Evolutionary conservation across 2,888 invertebrate genomes (phyloP), one percentile per base, ranked within the genome.

Genomic region (Carterocephalus palaemon): DNA sequence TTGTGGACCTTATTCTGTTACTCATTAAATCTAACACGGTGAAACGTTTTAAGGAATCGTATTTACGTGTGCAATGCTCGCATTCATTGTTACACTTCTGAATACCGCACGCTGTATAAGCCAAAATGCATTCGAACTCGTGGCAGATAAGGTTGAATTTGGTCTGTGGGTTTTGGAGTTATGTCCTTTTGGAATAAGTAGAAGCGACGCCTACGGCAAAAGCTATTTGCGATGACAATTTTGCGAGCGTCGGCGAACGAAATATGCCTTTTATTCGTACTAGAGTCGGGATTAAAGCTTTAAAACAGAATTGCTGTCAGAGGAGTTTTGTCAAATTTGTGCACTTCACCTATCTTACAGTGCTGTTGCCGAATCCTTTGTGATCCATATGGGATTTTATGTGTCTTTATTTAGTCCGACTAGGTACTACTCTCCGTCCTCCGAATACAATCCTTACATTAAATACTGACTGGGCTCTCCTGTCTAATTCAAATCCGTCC

Each of bases 191-290:
- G 51, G 41, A 49, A 51, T 60, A 54, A 32, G 51, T 13, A 34
- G 46, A 53, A 59, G 52, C 47, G 59, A 54, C 50, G 83, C 86
- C 75, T 51, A 52, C 54, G 83, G 86, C 82, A 56, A 83, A 83
- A 85, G 82, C 86, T 85, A 86, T 86, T 86, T 85, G 84, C 80
- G 84, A 84, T 85, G 86, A 86, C 86, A 85, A 86, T 86, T 86
- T 85, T 72, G 81, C 77, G 75, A 82, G 78, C 79, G 77, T 73
- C 75, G 79, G 75, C 68, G 81, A 78, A 81, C 83, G 84, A 84
- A 86, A 85, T 85, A 85, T 86, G 85, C 83, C 85, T 85, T 86
- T 86, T 86, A 86, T 86, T 79, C 84, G 79, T 68, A 76, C 65
- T 72, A 67, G 77, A 76, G 76, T 69, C 75, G 76, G 85, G 79